A percentile compares a stretch with the other conserved stretches of the same genome.
Conservation (phyloP, 2,797 vertebrate species). For the Lepus townsendii region DNA sequence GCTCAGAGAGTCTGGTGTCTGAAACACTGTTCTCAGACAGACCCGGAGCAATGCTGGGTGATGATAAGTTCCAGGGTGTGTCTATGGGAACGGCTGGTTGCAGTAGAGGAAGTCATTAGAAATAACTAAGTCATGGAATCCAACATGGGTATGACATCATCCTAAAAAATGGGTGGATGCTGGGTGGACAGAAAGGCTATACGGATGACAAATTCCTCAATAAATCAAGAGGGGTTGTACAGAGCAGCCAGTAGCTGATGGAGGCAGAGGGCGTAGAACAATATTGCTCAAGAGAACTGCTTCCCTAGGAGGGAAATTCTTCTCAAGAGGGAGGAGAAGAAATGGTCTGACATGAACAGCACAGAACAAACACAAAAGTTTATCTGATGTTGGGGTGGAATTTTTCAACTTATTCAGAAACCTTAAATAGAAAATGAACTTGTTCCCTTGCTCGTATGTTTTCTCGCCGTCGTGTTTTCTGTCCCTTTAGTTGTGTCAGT, state of each 20-base stretch:
- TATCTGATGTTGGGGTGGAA: not conserved
- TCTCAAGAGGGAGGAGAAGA: not conserved
- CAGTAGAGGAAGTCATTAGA: not conserved
- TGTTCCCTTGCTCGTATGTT: not conserved
- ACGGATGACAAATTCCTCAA: not conserved
- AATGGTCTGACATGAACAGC: not conserved
- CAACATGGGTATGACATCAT: not conserved
- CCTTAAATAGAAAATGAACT: slow-evolving; percentile 28
- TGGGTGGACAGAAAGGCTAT: not conserved
- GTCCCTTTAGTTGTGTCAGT: not conserved
- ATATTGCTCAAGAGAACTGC: not conserved
- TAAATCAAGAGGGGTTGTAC: not conserved
- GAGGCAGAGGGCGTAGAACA: not conserved
- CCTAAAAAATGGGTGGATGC: not conserved
- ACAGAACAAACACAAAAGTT: not conserved
- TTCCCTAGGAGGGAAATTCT: not conserved
- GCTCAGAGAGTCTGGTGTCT: not conserved
- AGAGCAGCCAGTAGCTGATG: not conserved
- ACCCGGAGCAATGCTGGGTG: not conserved
- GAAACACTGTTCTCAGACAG: not conserved
- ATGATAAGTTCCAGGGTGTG: slow-evolving; percentile 36
- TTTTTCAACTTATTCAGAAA: slow-evolving; percentile 43
- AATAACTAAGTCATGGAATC: slow-evolving; percentile 27
- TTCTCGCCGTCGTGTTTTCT: not conserved
- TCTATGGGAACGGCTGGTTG: not conserved